These are phyloP conservation scores for Spicauda simplicius DNA, from an alignment of 2,888 invertebrate species.

Conservation along the genomic window DNA sequence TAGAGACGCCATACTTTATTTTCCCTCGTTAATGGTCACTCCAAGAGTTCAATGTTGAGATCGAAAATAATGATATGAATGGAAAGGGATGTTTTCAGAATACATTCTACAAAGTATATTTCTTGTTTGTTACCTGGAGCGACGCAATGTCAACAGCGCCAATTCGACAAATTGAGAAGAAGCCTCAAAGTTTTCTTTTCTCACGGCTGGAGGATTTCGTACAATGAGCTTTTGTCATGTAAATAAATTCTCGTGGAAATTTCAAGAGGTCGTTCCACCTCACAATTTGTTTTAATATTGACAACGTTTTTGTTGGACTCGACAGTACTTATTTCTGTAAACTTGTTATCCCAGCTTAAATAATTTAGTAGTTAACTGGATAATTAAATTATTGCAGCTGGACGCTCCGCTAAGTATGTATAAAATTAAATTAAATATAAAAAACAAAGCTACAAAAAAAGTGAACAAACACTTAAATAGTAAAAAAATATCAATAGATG, in stretches of 20 bases:
- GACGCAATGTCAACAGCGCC: neutral
- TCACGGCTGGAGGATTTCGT: neutral
- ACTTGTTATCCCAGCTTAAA: too few species aligned
- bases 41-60: too few species aligned
- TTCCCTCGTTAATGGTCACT: too few species aligned
- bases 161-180: conserved; percentile 7
- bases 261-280: neutral
- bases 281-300: neutral
- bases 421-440: too few species aligned
- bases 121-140: neutral
- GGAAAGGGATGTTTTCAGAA: neutral
- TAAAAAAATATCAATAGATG: too few species aligned
- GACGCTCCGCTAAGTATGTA: too few species aligned
- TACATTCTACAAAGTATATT: neutral
- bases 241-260: conserved; percentile 11
- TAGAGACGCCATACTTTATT: too few species aligned
- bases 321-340: neutral
- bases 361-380: too few species aligned
- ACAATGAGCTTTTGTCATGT: conserved; percentile 23
- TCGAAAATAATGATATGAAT: neutral
- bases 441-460: too few species aligned
- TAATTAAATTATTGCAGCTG: too few species aligned
- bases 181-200: conserved; percentile 20
- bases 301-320: neutral
- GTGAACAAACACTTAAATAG: too few species aligned